phyloP scores from a whole-genome alignment of 2,797 vertebrate genomes.

The Atherinosoma microstoma region DNA sequence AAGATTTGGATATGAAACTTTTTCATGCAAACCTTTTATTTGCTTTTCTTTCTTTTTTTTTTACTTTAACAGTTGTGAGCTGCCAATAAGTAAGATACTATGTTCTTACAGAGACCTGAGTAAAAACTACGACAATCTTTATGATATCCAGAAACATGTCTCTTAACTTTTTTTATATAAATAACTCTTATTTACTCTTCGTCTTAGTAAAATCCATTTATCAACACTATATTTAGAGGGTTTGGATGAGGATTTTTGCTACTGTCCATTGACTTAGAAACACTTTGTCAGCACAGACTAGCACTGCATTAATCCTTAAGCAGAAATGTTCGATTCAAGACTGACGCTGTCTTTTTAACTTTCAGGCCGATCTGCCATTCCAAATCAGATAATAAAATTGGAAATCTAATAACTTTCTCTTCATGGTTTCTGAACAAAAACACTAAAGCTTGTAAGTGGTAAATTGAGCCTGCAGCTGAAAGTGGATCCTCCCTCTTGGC shows the following conservation, averaged over 20 bases:
- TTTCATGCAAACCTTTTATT: no score
- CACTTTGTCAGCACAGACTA: slow-evolving; percentile 3
- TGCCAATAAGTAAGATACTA: background rate
- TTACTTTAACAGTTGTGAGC: background rate
- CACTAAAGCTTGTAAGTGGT: slow-evolving; percentile 29
- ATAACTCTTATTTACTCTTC: no score
- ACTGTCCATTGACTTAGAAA: slow-evolving; percentile 9
- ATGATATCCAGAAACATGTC: no score
- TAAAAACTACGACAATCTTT: background rate
- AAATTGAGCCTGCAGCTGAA: slow-evolving; percentile 20
- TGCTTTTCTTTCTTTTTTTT: background rate
- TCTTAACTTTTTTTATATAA: no score
- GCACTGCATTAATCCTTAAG: slow-evolving; percentile 4
- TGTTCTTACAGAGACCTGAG: background rate
- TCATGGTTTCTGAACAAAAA: slow-evolving; percentile 37
- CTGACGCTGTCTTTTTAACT: slow-evolving; percentile 45
- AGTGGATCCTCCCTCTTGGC: slow-evolving; percentile 4
- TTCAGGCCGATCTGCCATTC: slow-evolving; percentile 29
- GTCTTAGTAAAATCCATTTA: background rate
- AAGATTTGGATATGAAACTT: background rate
- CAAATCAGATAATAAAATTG: slow-evolving; percentile 34
- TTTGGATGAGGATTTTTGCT: background rate
- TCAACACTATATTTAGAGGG: background rate
- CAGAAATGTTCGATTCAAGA: slow-evolving; percentile 24
- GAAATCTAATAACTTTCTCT: slow-evolving; percentile 33